Conservation (phyloP, 2,113 vertebrate genomes). For the Ahaetulla prasina region DNA sequence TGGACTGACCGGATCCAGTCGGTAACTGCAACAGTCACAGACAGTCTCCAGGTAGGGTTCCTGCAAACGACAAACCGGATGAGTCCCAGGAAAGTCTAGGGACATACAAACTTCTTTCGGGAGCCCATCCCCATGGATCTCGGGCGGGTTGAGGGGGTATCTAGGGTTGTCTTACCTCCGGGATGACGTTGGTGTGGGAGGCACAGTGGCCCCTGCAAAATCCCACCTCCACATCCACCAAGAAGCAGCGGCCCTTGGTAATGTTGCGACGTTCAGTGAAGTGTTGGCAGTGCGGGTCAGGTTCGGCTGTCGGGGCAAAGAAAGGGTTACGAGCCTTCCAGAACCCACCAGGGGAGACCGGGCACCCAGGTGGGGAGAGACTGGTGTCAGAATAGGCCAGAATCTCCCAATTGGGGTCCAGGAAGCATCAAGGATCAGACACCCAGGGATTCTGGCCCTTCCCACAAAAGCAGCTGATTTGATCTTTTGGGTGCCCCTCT, state of each 20-base stretch:
- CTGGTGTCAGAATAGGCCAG: background rate
- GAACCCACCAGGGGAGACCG: background rate
- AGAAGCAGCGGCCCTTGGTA: constrained; percentile 80
- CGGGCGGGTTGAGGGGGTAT: accelerated
- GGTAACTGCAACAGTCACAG: constrained; percentile 88
- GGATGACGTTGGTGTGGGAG: constrained; percentile 79
- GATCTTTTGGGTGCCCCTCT: no score
- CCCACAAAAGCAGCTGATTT: no score
- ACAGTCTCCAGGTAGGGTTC: constrained; percentile 83
- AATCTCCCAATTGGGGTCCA: background rate
- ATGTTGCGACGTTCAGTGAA: constrained; percentile 80
- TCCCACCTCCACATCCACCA: constrained; percentile 82
- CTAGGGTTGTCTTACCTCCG: constrained; percentile 70
- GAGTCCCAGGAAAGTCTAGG: background rate
- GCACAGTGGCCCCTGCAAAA: constrained; percentile 82
- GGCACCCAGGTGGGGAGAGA: background rate
- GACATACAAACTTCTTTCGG: no score
- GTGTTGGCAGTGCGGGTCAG: constrained; percentile 66
- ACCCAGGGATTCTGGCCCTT: background rate
- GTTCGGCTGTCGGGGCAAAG: constrained; percentile 60
- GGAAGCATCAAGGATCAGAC: background rate
- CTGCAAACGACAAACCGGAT: constrained; percentile 46
- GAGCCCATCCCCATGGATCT: accelerated
- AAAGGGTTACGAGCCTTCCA: background rate
- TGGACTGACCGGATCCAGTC: constrained; percentile 75